Evolutionary conservation across 2,888 invertebrate species (phyloP).

Genomic region (Drosophila rubida): DNA sequence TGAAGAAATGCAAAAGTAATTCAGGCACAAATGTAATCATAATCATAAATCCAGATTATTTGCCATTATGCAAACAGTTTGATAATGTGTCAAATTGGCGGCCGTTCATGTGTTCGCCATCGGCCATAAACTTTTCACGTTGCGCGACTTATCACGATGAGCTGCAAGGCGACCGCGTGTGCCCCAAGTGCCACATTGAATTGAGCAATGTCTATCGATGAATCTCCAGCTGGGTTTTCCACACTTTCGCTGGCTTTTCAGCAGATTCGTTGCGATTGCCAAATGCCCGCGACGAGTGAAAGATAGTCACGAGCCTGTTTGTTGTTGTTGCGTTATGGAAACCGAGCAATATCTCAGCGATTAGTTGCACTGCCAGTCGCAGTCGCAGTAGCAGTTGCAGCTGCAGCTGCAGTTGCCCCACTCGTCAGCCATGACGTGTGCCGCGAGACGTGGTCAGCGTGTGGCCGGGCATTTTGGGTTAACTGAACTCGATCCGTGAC

Average conservation of each 20-base stretch:
- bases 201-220: not conserved
- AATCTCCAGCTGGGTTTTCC: conserved; percentile 20
- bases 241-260: conserved; percentile 52
- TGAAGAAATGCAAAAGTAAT: too few species aligned
- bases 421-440: conserved; percentile 39
- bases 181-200: not conserved
- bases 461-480: conserved; percentile 29
- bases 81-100: not conserved
- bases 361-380: conserved; percentile 39
- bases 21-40: too few species aligned
- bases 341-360: conserved; percentile 18
- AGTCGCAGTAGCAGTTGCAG: conserved; percentile 14
- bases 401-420: conserved; percentile 16
- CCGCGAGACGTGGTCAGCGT: conserved; percentile 30
- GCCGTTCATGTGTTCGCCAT: too few species aligned
- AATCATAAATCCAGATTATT: too few species aligned
- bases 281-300: conserved; percentile 27
- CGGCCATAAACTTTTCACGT: not conserved
- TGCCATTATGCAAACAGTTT: not conserved
- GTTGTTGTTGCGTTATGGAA: conserved; percentile 6
- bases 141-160: conserved; percentile 7
- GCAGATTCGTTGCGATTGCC: conserved; percentile 43
- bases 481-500: conserved; percentile 29
- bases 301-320: conserved; percentile 39
- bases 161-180: conserved; percentile 4